phyloP scores from a whole-genome alignment of 1,140 invertebrate genomes.

The Heliconius congener region DNA sequence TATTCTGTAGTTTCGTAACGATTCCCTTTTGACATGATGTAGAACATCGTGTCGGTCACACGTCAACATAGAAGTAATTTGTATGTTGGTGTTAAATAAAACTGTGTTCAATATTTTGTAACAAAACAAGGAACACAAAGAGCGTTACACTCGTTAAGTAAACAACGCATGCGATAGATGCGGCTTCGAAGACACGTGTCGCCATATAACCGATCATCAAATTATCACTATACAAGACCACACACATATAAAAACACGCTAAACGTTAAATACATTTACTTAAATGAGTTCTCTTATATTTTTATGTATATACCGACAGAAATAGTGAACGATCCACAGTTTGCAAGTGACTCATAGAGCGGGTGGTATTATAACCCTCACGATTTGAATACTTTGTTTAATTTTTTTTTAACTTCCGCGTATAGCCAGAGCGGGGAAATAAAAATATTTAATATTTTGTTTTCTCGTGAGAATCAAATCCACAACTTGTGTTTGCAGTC shows the following conservation, averaged over 20 bases:
- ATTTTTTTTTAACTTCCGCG: too few relatives aligned
- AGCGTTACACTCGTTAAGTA: slow-evolving; percentile 74
- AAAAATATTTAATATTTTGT: too few relatives aligned
- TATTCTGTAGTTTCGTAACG: slow-evolving; percentile 58
- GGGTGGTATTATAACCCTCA: background rate
- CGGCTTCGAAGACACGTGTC: slow-evolving; percentile 53
- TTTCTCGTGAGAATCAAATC: too few relatives aligned
- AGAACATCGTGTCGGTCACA: slow-evolving; percentile 48
- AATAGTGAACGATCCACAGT: background rate
- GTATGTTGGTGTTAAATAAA: slow-evolving; percentile 78
- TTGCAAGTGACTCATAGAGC: slow-evolving; percentile 1
- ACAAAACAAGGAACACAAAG: slow-evolving; percentile 80
- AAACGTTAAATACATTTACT: slow-evolving; percentile 40
- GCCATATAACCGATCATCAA: slow-evolving; percentile 56
- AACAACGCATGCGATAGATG: slow-evolving; percentile 53
- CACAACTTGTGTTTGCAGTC: too few relatives aligned
- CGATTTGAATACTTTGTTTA: background rate
- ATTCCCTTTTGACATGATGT: slow-evolving; percentile 50
- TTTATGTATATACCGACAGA: too few relatives aligned
- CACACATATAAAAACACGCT: slow-evolving; percentile 38
- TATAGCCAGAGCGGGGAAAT: too few relatives aligned
- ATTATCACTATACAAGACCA: slow-evolving; percentile 58
- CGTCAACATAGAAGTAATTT: slow-evolving; percentile 74
- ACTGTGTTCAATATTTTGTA: slow-evolving; percentile 81
- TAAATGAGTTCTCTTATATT: slow-evolving; percentile 28